Evolutionary conservation across 2,888 invertebrate species (phyloP), one percentile per base, ranked within the genome.

Genomic region (Aspidiotus rigidus): DNA sequence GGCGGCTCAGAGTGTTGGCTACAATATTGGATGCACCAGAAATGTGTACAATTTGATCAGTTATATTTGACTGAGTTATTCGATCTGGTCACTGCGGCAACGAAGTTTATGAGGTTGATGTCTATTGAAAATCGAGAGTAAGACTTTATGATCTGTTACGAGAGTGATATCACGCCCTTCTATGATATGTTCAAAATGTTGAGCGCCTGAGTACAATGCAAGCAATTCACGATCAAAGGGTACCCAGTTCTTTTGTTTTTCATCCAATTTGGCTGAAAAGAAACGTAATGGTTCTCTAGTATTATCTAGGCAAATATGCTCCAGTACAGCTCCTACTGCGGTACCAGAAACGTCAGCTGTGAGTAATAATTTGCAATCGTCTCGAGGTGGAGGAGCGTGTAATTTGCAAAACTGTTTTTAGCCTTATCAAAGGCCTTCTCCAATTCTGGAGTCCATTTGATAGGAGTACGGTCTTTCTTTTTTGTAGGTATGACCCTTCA

Each of bases 261-360:
- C n/a, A 11, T 53, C 13, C 13, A 15, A n/a, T 53, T 53, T 53
- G 11, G 11, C 53, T 53, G 53, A 53, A 53, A 53, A 53, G 53
- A 53, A 53, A 11, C 2, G 2, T 3, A 15, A 15, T 11, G 53
- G 53, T 53, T 53, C 53, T 53, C 53, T n/a, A 5, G 53, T 13
- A 11, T 3, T 11, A 53, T 53, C n/a, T 53, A 3, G 11, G 78
- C 62, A 79, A 76, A 11, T 79, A 69, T 0, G 28, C 28, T 28
- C 28, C 28, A 28, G 28, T 28, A 74, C 76, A 2, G 77, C 77
- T 0, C 78, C 78, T 6, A 78, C 74, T 5, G 77, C 75, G 0
- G 60, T 70, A 53, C 77, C 76, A 0, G 79, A 78, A 2, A 78
- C 78, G 41, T 67, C 63, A 41, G 42, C 39, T 40, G 60, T 69